Conservation (phyloP, 2,113 vertebrate genomes). For the Pungitius pungitius region DNA sequence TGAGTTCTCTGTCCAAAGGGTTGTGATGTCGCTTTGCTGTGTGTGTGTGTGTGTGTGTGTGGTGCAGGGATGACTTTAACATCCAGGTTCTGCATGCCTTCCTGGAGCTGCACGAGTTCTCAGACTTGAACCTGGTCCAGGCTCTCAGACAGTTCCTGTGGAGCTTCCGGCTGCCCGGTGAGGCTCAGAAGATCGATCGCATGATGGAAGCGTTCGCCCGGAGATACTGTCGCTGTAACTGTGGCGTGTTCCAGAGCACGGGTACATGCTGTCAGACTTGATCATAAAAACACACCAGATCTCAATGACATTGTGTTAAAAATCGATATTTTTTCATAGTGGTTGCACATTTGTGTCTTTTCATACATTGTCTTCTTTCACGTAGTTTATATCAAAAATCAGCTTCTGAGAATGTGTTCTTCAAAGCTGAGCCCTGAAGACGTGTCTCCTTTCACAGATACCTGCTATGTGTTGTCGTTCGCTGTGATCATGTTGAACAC, state of each 20-base stretch:
- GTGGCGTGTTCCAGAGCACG: constrained; percentile 93
- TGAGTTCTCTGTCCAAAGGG: too few species aligned
- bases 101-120: constrained; percentile 96
- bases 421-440: not conserved
- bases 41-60: constrained; percentile 10
- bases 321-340: not conserved
- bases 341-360: not conserved
- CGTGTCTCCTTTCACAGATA: constrained; percentile 78
- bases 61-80: constrained; percentile 92
- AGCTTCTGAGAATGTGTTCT: not conserved
- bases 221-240: constrained; percentile 96
- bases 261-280: constrained; percentile 72
- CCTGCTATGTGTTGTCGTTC: constrained; percentile 96
- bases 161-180: constrained; percentile 96
- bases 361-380: not conserved
- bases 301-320: not conserved
- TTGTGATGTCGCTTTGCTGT: not conserved
- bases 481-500: constrained; percentile 99
- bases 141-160: constrained; percentile 95
- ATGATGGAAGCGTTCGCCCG: constrained; percentile 99
- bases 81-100: constrained; percentile 95
- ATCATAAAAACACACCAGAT: not conserved
- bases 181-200: constrained; percentile 98
- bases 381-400: not conserved
- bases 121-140: constrained; percentile 94